These are phyloP conservation scores for Apotomis turbidana DNA, from an alignment of 2,888 invertebrate genomes.

Conservation along the genomic window DNA sequence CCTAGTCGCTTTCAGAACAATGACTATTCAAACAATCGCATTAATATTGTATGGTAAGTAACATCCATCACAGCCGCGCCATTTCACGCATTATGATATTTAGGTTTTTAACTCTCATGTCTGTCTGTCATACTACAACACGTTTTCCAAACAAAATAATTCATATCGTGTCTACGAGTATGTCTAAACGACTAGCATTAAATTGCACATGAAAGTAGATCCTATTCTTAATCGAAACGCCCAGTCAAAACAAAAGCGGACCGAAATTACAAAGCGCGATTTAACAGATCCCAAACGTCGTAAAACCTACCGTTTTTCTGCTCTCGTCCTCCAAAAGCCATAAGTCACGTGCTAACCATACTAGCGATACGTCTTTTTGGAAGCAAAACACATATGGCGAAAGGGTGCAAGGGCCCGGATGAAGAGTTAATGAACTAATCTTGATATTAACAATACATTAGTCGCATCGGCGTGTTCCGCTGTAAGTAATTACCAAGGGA, in stretches of 20 bases:
- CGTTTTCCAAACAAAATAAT: too few species aligned
- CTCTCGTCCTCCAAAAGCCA: conserved; percentile 48
- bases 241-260: conserved; percentile 42
- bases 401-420: conserved; percentile 54
- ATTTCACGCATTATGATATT: conserved; percentile 13
- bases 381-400: conserved; percentile 44
- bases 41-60: conserved; percentile 14
- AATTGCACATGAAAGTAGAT: too few species aligned
- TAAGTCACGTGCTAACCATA: conserved; percentile 9
- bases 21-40: conserved; percentile 35
- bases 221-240: background rate
- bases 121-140: too few species aligned
- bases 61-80: conserved; percentile 29
- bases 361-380: conserved; percentile 18
- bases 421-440: conserved; percentile 83
- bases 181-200: too few species aligned
- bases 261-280: conserved; percentile 72
- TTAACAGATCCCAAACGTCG: conserved; percentile 68
- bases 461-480: conserved; percentile 72
- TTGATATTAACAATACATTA: conserved; percentile 83
- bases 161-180: too few species aligned
- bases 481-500: conserved; percentile 56
- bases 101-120: background rate
- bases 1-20: conserved; percentile 39
- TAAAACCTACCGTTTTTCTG: conserved; percentile 67